Base-by-base conservation (phyloP, 2,888 invertebrate species). In the Parascotia fuliginaria region DNA sequence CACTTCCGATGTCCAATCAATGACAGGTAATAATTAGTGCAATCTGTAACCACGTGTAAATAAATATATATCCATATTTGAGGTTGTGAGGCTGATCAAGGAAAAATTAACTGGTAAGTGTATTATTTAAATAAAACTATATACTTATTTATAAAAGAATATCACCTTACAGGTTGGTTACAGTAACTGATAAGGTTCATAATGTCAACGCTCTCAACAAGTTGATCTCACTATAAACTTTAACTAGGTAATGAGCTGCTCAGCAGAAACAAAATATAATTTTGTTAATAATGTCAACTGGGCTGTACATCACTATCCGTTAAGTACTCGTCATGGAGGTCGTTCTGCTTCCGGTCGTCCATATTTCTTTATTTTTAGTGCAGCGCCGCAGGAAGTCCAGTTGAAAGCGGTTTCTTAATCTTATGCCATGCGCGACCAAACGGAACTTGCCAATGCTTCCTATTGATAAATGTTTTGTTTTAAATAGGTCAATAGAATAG, bases 281-380 rank as follows among this genome's bases (percentile, higher is more conserved):
- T 3, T 37, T 37, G 4, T 14, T 24, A 12, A 15, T 15, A 32
- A 11, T 29, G n/a, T 24, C 9, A 38, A 13, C 22, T 19, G 13
- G 9, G 31, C 12, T 31, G 24, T 24, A 5, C 27, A 60, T 63
- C 41, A 51, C 29, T 60, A 70, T 70, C 66, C 67, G 52, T 41
- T 31, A 51, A 67, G 68, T 73, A 65, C 60, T 62, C 67, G 70
- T 60, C 64, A 65, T 61, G 79, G 81, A 87, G 87, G 87, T 70
- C 83, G 65, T 34, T 41, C 54, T 50, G 65, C 70, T 87, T 87
- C 89, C 89, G 83, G 77, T 59, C 65, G 37, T 74, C 78, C 77
- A 79, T 83, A 81, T 84, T 77, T 71, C 81, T 81, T 80, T 87
- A 87, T 87, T 85, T 84, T 80, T 83, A 82, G 68, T 60, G 32